Conservation (phyloP, 2,888 invertebrate genomes). For the Hybos culiciformis region DNA sequence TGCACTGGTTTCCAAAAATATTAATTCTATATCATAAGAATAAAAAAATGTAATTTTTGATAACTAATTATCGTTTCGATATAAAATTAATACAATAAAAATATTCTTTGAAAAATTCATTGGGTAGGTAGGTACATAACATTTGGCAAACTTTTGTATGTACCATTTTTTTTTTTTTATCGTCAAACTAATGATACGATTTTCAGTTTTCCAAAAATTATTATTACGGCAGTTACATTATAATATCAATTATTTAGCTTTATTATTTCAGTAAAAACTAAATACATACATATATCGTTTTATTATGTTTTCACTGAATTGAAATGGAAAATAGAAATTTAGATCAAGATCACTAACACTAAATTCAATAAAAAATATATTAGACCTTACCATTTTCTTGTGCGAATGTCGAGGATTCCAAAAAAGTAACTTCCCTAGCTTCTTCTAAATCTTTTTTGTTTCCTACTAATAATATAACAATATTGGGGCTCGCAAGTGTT, state of each 20-base stretch:
- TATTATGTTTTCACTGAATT: too few species aligned
- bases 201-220: too few species aligned
- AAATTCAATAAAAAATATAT: background rate
- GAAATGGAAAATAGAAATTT: too few species aligned
- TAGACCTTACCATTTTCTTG: constrained; percentile 59
- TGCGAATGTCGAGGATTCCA: constrained; percentile 71
- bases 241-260: too few species aligned
- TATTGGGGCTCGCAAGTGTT: constrained; percentile 66
- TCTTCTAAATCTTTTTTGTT: constrained; percentile 73
- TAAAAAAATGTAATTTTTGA: background rate
- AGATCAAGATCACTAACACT: background rate
- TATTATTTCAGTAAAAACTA: too few species aligned
- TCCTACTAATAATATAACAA: constrained; percentile 65
- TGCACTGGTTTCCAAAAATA: constrained; percentile 71
- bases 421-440: constrained; percentile 65
- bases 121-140: too few species aligned
- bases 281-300: too few species aligned
- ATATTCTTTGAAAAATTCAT: background rate
- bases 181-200: too few species aligned
- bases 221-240: too few species aligned
- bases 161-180: too few species aligned
- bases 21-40: constrained; percentile 43
- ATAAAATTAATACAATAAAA: too few species aligned
- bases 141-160: too few species aligned
- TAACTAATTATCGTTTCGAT: constrained; percentile 5